Percentiles rank a stretch among this genome's conserved stretches.
These are phyloP conservation scores for Pygocentrus nattereri DNA, from an alignment of 2,797 vertebrate species.

Conservation along the genomic window DNA sequence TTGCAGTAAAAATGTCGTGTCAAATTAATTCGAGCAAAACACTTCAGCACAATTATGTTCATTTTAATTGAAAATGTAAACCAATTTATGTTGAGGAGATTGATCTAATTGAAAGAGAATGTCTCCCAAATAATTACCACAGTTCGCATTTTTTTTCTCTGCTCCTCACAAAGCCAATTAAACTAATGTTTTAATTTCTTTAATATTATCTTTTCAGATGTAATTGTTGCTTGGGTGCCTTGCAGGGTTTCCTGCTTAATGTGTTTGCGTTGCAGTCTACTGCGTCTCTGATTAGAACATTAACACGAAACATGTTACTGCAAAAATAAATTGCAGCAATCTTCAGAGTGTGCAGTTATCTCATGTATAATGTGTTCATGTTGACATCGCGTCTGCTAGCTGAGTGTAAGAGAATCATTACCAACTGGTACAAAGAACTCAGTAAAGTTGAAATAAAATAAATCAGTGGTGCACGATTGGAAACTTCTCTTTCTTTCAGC, in stretches of 20 bases:
- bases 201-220: conserved; percentile 83
- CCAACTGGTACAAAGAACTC: background rate
- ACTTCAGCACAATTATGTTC: conserved; percentile 72
- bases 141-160: conserved; percentile 78
- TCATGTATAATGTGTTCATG: conserved; percentile 8
- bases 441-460: background rate
- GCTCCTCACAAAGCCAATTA: conserved; percentile 77
- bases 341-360: background rate
- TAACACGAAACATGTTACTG: conserved; percentile 55
- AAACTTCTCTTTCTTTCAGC: background rate
- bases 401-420: background rate
- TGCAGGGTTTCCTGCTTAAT: conserved; percentile 80
- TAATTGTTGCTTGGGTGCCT: conserved; percentile 80
- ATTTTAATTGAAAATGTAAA: conserved; percentile 83
- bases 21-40: conserved; percentile 79
- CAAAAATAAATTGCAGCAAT: conserved; percentile 33
- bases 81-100: conserved; percentile 79
- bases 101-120: conserved; percentile 85
- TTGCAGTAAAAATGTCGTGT: conserved; percentile 77
- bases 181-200: conserved; percentile 83
- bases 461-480: background rate
- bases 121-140: conserved; percentile 82
- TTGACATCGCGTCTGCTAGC: background rate
- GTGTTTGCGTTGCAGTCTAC: conserved; percentile 69
- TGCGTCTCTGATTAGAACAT: conserved; percentile 61